Conservation (phyloP, 2,888 invertebrate species). For the Eucriotettix oculatus region DNA sequence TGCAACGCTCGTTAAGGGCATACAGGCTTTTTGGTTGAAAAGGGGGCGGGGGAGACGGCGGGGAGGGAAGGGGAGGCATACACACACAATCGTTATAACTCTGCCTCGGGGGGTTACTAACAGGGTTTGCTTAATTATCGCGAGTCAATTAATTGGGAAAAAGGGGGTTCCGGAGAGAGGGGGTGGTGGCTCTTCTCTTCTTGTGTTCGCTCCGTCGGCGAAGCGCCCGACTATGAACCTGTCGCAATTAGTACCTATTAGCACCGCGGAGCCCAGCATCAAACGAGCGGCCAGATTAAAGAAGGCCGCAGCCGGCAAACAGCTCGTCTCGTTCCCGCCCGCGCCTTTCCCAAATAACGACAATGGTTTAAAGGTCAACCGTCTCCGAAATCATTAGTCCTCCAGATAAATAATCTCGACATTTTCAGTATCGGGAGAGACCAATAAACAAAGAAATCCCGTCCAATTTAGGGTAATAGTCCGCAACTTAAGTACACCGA, state of each 20-base stretch:
- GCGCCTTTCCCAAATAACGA: no score
- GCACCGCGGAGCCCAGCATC: slow-evolving; percentile 1
- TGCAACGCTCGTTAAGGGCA: slow-evolving; percentile 12
- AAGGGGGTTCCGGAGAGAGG: slow-evolving; percentile 17
- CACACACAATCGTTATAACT: slow-evolving; percentile 13
- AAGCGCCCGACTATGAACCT: slow-evolving; percentile 17
- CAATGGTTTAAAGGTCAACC: no score
- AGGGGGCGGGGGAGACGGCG: slow-evolving; percentile 10
- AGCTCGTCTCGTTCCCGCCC: no score
- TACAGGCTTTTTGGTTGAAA: slow-evolving; percentile 8
- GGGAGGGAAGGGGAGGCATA: slow-evolving; percentile 7
- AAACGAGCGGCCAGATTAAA: slow-evolving; percentile 7
- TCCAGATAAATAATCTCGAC: no score
- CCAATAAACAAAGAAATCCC: no score
- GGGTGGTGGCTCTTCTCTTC: slow-evolving; percentile 1
- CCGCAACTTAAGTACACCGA: no score
- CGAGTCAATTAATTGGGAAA: slow-evolving; percentile 27
- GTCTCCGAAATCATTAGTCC: no score
- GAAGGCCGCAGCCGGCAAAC: neutral
- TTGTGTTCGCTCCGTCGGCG: slow-evolving; percentile 4
- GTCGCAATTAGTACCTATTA: slow-evolving; percentile 23
- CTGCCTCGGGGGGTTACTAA: slow-evolving; percentile 19
- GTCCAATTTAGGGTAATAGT: no score
- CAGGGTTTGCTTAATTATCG: slow-evolving; percentile 26
- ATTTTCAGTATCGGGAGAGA: no score